Conservation (phyloP, 2,797 vertebrate genomes). For the Silurus aristotelis region DNA sequence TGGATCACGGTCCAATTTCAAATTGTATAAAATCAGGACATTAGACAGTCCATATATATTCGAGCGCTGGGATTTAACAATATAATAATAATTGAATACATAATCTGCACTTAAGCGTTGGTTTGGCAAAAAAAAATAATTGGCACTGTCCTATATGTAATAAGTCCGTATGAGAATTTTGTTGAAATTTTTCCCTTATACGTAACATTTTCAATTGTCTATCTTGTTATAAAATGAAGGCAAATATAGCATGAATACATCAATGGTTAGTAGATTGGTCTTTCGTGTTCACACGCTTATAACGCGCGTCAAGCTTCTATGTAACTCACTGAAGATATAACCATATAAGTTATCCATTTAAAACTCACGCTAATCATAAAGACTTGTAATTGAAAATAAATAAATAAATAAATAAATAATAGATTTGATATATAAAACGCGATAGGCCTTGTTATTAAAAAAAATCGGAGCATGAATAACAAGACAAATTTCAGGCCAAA, state of each 20-base stretch:
- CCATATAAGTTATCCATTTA: background rate
- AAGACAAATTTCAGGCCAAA: no score
- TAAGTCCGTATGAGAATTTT: background rate
- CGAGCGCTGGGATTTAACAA: background rate
- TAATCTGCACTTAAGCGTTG: background rate
- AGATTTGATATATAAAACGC: background rate
- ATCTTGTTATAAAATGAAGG: background rate
- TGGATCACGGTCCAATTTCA: background rate
- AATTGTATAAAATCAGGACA: background rate
- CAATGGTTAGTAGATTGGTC: background rate
- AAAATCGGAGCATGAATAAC: background rate
- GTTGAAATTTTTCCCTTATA: background rate
- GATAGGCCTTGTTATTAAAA: background rate
- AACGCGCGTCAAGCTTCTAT: background rate
- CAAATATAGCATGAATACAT: background rate
- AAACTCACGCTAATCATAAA: background rate
- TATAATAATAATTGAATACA: background rate
- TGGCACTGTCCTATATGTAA: background rate
- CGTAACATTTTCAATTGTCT: no score
- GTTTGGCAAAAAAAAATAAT: background rate
- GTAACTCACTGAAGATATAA: background rate
- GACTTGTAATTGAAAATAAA: background rate
- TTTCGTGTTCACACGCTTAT: background rate
- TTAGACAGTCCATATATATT: background rate
- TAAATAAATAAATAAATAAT: background rate